Evolutionary conservation across 2,888 invertebrate genomes (phyloP), one percentile per base, ranked within the genome.

Genomic region (Eupithecia centaureata): DNA sequence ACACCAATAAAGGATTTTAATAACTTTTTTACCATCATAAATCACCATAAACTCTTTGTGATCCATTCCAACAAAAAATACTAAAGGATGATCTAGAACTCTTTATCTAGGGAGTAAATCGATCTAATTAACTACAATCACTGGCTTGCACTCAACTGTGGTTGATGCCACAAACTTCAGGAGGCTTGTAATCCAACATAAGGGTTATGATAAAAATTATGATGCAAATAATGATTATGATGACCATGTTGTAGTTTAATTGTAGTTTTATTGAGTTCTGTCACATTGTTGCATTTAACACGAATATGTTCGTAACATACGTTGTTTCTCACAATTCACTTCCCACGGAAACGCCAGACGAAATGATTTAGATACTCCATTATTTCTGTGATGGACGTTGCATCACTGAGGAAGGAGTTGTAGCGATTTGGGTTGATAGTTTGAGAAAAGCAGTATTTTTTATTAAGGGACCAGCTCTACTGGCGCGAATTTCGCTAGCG

Each of bases 291-390:
- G 35, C 62, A 68, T 68, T 64, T 27, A 18, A 63, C 63, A 30
- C 35, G 42, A 35, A 35, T 65, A 59, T 63, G 63, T 61, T 32
- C 67, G 52, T 68, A 71, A 74, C 65, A 56, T 63, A 62, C 42
- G 61, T 68, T 70, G 63, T 73, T 85, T 84, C 83, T 77, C 85
- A 82, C 81, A 81, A 73, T 61, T 73, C 59, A 75, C 78, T 86
- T 86, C 84, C 81, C 86, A 85, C 83, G 82, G 78, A 81, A 84
- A 84, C 77, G 77, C 78, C 77, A 79, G 75, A 71, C 76, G 76
- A 72, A 76, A 83, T 81, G 83, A 82, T 85, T 83, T 79, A 80
- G 80, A 82, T 82, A 76, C 80, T 77, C 76, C 78, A 85, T 85
- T 82, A 84, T 78, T 79, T 79, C 76, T 75, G 77, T 73, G 76